Conservation (phyloP, 2,113 vertebrate species). For the Ceratotherium simum region DNA sequence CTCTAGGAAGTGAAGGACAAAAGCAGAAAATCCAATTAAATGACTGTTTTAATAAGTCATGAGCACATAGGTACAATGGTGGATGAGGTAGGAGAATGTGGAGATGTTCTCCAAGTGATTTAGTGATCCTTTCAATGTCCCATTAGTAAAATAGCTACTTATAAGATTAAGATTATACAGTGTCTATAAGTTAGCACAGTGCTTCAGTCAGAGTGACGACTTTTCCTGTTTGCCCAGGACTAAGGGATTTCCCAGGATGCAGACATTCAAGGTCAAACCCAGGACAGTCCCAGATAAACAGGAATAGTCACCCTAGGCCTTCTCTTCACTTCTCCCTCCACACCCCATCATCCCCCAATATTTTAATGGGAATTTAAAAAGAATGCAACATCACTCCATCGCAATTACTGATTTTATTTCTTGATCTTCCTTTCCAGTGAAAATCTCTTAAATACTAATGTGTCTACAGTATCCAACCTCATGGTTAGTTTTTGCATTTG, state of each 20-base stretch:
- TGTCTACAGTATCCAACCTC: background rate
- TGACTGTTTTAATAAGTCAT: background rate
- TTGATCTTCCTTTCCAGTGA: background rate
- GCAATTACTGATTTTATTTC: background rate
- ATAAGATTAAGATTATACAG: background rate
- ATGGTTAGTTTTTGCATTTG: background rate
- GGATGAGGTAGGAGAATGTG: background rate
- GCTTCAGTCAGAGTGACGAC: background rate
- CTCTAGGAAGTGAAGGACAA: background rate
- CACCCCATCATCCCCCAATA: background rate
- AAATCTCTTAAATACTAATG: background rate
- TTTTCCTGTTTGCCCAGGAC: background rate
- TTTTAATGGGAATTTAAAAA: background rate
- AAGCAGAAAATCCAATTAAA: background rate
- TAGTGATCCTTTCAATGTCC: background rate
- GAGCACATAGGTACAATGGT: background rate
- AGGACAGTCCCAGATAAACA: background rate
- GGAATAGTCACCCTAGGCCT: too few species aligned
- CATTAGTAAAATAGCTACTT: background rate
- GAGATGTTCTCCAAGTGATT: background rate
- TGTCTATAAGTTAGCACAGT: background rate
- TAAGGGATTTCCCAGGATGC: background rate
- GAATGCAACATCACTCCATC: background rate
- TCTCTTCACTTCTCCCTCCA: background rate
- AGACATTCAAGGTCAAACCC: background rate